phyloP scores from a whole-genome alignment of 2,797 vertebrate genomes.

The Pteropus rufus region DNA sequence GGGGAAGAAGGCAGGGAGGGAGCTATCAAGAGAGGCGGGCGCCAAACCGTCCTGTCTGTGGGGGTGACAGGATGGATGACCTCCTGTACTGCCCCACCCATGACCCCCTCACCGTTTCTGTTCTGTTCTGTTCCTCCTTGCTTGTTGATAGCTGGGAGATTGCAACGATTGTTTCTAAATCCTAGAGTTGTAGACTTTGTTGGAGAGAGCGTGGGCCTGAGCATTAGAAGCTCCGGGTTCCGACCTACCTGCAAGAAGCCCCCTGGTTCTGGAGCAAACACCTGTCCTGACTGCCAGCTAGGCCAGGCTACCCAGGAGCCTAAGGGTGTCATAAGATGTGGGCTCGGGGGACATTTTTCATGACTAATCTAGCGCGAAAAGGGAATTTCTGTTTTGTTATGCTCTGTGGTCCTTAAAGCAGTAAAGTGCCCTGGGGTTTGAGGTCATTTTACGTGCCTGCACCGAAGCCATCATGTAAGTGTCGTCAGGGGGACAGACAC shows the following conservation, averaged over 20 bases:
- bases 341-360: background rate
- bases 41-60: background rate
- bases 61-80: too few relatives aligned
- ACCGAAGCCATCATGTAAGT: background rate
- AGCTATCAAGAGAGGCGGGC: background rate
- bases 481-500: background rate
- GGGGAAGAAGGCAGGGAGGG: background rate
- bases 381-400: background rate
- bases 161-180: background rate
- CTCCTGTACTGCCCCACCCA: background rate
- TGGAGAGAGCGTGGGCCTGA: background rate
- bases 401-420: too few relatives aligned
- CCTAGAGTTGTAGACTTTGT: background rate
- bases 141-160: background rate
- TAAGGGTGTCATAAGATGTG: background rate
- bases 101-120: background rate
- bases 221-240: background rate
- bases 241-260: background rate
- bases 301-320: background rate
- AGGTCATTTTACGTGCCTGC: too few relatives aligned
- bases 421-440: background rate
- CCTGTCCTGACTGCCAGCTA: too few relatives aligned
- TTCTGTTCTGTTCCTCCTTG: background rate
- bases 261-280: background rate
- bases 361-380: background rate